These are phyloP conservation scores for Lepetodrilus schrolli DNA, from an alignment of 2,888 invertebrate genomes.

Conservation along the genomic window DNA sequence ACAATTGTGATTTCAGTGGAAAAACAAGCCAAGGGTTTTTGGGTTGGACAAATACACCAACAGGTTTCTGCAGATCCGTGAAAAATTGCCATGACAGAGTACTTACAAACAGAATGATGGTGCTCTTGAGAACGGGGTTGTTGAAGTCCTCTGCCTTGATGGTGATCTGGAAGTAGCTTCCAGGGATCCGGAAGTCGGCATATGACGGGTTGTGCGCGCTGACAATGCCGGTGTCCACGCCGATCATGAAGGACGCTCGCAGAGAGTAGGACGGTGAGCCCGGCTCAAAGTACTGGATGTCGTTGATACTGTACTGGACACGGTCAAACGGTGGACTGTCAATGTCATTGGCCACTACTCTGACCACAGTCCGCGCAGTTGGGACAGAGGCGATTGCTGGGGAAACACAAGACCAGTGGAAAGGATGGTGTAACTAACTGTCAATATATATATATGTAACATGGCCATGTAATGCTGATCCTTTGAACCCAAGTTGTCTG, in stretches of 20 bases:
- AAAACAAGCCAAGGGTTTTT: no score
- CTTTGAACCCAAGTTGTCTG: no score
- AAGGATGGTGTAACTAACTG: no score
- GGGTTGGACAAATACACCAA: no score
- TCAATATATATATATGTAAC: no score
- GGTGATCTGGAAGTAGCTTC: conserved; percentile 53
- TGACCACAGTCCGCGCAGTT: conserved; percentile 30
- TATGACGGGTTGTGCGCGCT: conserved; percentile 48
- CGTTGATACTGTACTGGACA: conserved; percentile 33
- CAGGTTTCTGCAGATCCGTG: no score
- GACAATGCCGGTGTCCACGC: conserved; percentile 50
- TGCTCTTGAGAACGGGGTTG: conserved; percentile 38
- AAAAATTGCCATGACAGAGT: no score
- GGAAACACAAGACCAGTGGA: neutral
- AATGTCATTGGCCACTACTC: conserved; percentile 50
- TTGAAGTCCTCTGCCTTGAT: conserved; percentile 53
- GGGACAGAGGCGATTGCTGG: conserved; percentile 38
- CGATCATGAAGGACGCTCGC: conserved; percentile 54
- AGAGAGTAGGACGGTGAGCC: conserved; percentile 26
- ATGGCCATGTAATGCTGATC: no score
- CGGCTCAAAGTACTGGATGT: conserved; percentile 34
- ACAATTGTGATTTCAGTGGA: no score
- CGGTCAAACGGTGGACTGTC: conserved; percentile 42
- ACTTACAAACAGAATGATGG: conserved; percentile 36
- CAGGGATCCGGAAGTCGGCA: conserved; percentile 43